Conservation (phyloP, 2,797 vertebrate species). For the Microctenopoma lineatum region DNA sequence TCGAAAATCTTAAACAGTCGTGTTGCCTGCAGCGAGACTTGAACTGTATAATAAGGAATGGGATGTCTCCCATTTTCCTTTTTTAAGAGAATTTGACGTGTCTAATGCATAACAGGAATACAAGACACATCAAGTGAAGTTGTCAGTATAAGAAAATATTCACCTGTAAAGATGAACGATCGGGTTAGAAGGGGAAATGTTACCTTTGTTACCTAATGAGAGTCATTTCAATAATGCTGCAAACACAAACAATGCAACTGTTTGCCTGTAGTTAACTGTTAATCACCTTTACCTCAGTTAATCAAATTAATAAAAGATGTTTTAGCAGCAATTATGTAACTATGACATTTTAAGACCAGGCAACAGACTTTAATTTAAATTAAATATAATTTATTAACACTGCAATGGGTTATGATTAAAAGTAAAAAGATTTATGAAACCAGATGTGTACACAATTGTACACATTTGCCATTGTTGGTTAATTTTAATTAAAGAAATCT, state of each 20-base stretch:
- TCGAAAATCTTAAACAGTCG: conserved; percentile 29
- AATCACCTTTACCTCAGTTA: conserved; percentile 16
- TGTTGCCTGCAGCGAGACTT: conserved; percentile 44
- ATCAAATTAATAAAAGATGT: conserved; percentile 14
- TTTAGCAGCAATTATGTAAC: neutral
- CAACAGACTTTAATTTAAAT: neutral
- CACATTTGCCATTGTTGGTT: conserved; percentile 2
- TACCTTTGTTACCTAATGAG: neutral
- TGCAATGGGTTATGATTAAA: neutral
- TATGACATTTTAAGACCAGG: neutral
- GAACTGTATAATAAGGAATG: conserved; percentile 28
- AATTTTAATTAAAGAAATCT: conserved; percentile 16
- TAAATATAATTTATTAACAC: neutral
- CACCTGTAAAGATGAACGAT: conserved; percentile 31
- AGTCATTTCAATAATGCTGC: conserved; percentile 10
- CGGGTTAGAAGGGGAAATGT: neutral
- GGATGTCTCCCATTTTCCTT: conserved; percentile 36
- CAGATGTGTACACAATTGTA: neutral
- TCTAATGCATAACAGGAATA: conserved; percentile 42
- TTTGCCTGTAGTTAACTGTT: neutral
- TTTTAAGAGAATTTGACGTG: conserved; percentile 42
- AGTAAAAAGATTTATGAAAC: neutral
- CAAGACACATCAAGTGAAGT: neutral
- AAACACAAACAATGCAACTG: neutral
- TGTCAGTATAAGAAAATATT: conserved; percentile 33